Base-by-base conservation (phyloP, 2,888 invertebrate genomes). In the Smittia sp. region DNA sequence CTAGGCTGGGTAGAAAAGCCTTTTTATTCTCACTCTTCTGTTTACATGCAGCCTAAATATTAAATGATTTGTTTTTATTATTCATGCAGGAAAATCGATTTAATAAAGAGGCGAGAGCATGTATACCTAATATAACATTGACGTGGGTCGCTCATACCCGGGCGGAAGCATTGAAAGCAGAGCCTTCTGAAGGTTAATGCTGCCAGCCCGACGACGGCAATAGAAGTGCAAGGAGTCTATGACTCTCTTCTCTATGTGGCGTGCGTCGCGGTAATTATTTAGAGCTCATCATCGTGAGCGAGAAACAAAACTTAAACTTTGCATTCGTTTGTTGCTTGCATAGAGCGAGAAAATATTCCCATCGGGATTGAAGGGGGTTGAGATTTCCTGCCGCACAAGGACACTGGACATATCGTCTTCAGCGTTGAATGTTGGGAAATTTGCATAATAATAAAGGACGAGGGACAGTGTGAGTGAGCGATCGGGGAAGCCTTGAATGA, bases 361-460 rank as follows among this genome's bases (percentile, higher is more conserved):
- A 32, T 46, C 46, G 13, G 4, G 58, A 22, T 22, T 22, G 58
- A 58, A 18, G 25, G 22, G 63, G 63, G 63, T 24, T 63, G 58
- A 63, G 25, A 7, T 63, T 63, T 63, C 63, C 63, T 27, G 63
- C 25, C 11, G n/a, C 15, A 13, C 63, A 63, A 63, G 63, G 63
- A 63, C 63, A 63, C n/a, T 27, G 27, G 63, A 63, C 27, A 13
- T 13, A 18, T 24, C 63, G 25, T 27, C n/a, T 13, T 63, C 25
- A 52, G n/a, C 13, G 25, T 24, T 27, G 3, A 32, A 15, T 38
- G 66, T 18, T 13, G 15, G 62, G 13, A 72, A 72, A 72, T 72
- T 72, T 38, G 62, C 72, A 72, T 72, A 72, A 72, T n/a, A n/a
- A n/a, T 52, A 72, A 72, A 72, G 62, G 72, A 13, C 4, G 38